Evolutionary conservation across 2,888 invertebrate species (phyloP).

Genomic region (Eugnorisma glareosa): DNA sequence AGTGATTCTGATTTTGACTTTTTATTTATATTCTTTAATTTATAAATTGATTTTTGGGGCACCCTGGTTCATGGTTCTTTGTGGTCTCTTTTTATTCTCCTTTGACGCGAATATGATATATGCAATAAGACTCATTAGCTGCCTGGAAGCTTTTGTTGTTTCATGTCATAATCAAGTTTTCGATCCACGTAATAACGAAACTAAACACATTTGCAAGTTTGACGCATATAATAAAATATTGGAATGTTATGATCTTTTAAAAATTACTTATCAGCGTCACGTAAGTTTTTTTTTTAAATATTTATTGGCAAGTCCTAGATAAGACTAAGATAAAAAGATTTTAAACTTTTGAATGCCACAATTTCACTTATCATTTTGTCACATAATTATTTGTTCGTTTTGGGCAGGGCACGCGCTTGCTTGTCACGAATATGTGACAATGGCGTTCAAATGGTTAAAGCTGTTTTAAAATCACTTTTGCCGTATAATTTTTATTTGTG

Average conservation of each 20-base stretch:
- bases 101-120: slow-evolving; percentile 28
- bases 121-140: slow-evolving; percentile 8
- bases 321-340: neutral
- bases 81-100: neutral
- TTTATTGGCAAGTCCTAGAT: neutral
- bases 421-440: too few relatives aligned
- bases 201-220: neutral
- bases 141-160: slow-evolving; percentile 11
- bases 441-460: neutral
- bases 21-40: neutral
- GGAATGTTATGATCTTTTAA: slow-evolving; percentile 15
- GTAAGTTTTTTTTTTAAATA: slow-evolving; percentile 10
- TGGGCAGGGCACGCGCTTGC: too few relatives aligned
- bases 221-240: slow-evolving; percentile 11
- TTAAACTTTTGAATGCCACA: neutral
- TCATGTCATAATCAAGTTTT: neutral
- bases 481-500: neutral
- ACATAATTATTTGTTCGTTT: too few relatives aligned
- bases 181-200: neutral
- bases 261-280: neutral
- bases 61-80: neutral
- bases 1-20: slow-evolving; percentile 1
- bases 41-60: neutral
- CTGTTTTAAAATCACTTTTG: too few relatives aligned
- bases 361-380: too few relatives aligned